phyloP scores from a whole-genome alignment of 2,113 vertebrate genomes.

The Ictidomys tridecemlineatus region DNA sequence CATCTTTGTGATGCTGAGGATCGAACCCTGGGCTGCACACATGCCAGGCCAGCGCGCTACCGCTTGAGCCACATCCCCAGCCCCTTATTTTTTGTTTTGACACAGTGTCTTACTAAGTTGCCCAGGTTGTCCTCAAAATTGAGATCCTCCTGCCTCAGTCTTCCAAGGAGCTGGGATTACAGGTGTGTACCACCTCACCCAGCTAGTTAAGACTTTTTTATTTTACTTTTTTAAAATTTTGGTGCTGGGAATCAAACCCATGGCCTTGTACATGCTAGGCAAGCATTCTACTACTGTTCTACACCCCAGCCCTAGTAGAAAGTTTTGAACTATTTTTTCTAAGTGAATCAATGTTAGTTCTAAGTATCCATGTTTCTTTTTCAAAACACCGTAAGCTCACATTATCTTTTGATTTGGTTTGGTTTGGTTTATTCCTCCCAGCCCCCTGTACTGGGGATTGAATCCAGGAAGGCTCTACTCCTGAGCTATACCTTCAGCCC shows the following conservation, averaged over 20 bases:
- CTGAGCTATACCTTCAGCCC: no score
- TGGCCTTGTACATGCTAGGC: background rate
- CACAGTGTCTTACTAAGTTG: background rate
- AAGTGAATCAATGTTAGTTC: constrained; percentile 1
- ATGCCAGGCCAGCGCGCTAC: no score
- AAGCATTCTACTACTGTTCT: background rate
- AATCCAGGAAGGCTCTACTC: background rate
- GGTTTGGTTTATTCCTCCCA: background rate
- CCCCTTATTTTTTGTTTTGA: no score
- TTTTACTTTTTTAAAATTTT: no score
- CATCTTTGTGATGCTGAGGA: no score
- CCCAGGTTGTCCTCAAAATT: background rate
- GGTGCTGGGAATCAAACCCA: background rate
- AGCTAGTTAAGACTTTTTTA: no score
- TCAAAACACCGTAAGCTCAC: background rate
- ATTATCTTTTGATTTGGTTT: background rate
- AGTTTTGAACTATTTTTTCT: constrained; percentile 20
- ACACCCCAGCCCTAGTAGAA: background rate
- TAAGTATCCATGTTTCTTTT: background rate
- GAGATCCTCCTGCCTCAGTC: background rate
- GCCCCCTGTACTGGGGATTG: background rate
- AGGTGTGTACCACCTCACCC: no score
- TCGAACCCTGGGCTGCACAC: no score
- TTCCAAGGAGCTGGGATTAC: background rate
- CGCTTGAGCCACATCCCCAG: no score